phyloP scores from a whole-genome alignment of 2,888 invertebrate genomes.

The Cryptocephalus moraei region DNA sequence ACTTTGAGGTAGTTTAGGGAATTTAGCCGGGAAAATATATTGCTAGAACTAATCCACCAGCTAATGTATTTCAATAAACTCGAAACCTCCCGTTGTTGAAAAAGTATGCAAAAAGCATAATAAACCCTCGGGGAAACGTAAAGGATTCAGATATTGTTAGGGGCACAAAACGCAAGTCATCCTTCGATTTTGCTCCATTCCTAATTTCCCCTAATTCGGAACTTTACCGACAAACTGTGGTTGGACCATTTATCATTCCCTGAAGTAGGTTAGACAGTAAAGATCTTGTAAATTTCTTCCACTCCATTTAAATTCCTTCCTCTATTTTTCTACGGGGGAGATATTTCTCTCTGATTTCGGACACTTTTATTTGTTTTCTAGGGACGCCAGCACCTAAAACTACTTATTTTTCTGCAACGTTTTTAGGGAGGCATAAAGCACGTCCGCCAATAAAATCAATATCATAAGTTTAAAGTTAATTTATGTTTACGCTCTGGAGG shows the following conservation, averaged over 20 bases:
- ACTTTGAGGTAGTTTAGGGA: too few species aligned
- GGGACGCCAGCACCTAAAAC: too few species aligned
- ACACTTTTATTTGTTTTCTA: constrained; percentile 7
- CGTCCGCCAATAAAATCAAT: neutral
- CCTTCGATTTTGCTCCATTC: constrained; percentile 1
- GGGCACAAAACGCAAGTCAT: too few species aligned
- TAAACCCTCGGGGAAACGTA: too few species aligned
- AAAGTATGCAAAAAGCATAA: too few species aligned
- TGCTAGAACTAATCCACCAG: too few species aligned
- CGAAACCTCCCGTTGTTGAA: too few species aligned
- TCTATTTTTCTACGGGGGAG: constrained; percentile 6
- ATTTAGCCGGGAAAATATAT: too few species aligned
- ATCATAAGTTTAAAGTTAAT: neutral
- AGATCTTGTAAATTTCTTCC: constrained; percentile 23
- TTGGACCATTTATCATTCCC: constrained; percentile 12
- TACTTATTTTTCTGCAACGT: too few species aligned
- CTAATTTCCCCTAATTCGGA: neutral
- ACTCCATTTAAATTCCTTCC: constrained; percentile 13
- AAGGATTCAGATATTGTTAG: too few species aligned
- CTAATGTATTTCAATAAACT: too few species aligned
- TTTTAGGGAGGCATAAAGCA: neutral
- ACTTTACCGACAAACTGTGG: constrained; percentile 1
- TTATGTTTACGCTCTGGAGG: neutral
- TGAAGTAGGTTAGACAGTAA: constrained; percentile 18
- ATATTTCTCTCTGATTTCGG: constrained; percentile 6